These are phyloP conservation scores for Nannoperca obscura DNA, from an alignment of 2,797 vertebrate species.

Conservation along the genomic window DNA sequence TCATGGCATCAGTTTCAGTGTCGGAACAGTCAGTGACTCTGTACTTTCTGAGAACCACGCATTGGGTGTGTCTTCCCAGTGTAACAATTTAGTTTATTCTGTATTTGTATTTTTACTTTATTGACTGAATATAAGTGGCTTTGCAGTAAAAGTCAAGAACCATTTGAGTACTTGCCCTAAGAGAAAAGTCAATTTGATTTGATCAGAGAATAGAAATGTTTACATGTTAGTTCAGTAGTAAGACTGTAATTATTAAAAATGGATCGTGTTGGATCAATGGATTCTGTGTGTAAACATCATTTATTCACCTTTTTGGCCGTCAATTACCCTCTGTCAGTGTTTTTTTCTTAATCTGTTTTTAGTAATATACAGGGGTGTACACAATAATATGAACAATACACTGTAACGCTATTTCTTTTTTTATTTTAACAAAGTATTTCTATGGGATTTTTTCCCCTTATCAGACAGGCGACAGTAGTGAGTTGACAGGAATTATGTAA, in stretches of 20 bases:
- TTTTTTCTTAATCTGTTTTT: neutral
- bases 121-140: constrained; percentile 31
- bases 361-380: neutral
- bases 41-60: neutral
- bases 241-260: neutral
- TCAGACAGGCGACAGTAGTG: neutral
- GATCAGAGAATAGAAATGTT: neutral
- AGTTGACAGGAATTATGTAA: neutral
- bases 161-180: neutral
- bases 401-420: neutral
- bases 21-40: constrained; percentile 40
- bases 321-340: too few species aligned
- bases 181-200: neutral
- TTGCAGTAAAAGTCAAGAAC: constrained; percentile 23
- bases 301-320: too few species aligned
- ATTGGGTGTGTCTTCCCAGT: constrained; percentile 8
- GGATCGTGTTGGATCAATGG: neutral
- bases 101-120: constrained; percentile 15
- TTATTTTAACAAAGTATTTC: neutral
- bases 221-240: neutral
- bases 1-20: constrained; percentile 38
- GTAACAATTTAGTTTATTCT: constrained; percentile 1
- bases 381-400: neutral
- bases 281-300: too few species aligned
- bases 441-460: neutral